phyloP scores from a whole-genome alignment of 2,888 invertebrate species.

The Hirtodrosophila trivittata region DNA sequence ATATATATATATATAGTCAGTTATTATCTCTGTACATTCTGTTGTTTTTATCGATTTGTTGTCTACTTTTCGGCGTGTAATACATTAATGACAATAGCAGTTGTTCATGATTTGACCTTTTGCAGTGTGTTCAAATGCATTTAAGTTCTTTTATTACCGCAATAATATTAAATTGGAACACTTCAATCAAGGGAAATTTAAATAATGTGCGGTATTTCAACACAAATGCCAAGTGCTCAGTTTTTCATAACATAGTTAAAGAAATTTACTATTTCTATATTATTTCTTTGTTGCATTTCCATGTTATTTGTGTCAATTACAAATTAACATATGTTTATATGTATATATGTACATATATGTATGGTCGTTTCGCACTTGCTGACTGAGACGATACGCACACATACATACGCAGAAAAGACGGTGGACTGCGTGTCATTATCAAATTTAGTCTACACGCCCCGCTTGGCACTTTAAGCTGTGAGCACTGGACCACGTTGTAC shows the following conservation, averaged over 20 bases:
- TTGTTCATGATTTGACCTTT: too few species aligned
- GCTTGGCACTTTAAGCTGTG: constrained; percentile 19
- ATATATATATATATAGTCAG: not conserved
- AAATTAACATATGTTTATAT: constrained; percentile 59
- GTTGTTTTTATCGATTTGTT: constrained; percentile 9
- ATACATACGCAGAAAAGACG: constrained; percentile 19
- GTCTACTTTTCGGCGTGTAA: constrained; percentile 20
- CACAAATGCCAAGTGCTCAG: too few species aligned
- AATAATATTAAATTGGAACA: too few species aligned
- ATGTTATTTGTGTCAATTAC: constrained; percentile 66
- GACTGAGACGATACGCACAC: constrained; percentile 1
- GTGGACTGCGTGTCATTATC: constrained; percentile 43
- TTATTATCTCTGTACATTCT: not conserved
- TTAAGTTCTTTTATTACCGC: too few species aligned
- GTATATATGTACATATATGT: constrained; percentile 1
- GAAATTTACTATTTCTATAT: not conserved
- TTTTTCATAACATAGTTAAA: too few species aligned
- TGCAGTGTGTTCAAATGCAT: too few species aligned
- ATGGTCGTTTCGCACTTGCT: constrained; percentile 41
- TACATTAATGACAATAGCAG: too few species aligned
- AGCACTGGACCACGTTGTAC: constrained; percentile 14
- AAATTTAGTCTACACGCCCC: constrained; percentile 56
- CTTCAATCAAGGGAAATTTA: too few species aligned
- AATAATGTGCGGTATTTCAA: too few species aligned
- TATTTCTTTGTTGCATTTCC: constrained; percentile 11